These are phyloP conservation scores for Cryptoblepharus egeriae DNA, from an alignment of 2,797 vertebrate genomes.

Conservation along the genomic window DNA sequence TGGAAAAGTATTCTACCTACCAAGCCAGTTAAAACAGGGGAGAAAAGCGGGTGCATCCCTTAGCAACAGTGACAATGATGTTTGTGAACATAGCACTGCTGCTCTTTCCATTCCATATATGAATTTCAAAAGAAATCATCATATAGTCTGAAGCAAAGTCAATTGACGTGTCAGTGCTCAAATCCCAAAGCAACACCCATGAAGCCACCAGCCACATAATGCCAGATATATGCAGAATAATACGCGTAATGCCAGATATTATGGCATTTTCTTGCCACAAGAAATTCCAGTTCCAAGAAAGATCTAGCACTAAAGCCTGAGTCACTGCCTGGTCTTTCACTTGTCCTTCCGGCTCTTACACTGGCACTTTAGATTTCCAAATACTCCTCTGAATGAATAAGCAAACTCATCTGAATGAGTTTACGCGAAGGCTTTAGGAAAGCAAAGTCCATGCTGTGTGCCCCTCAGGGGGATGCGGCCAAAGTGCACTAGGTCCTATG, in stretches of 20 bases:
- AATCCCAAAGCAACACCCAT: background rate
- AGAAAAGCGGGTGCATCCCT: background rate
- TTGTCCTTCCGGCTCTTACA: background rate
- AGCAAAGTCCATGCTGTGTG: background rate
- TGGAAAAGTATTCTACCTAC: background rate
- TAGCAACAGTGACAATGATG: background rate
- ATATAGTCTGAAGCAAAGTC: background rate
- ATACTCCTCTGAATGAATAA: background rate
- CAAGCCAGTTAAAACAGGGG: background rate
- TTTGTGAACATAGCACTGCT: background rate
- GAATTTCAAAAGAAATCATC: slow-evolving; percentile 13
- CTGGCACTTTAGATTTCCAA: background rate
- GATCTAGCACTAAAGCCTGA: background rate
- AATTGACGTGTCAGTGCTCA: slow-evolving; percentile 11
- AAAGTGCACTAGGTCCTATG: slow-evolving; percentile 10
- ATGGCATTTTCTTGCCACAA: too few relatives aligned
- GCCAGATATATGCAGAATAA: background rate
- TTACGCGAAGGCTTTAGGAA: background rate
- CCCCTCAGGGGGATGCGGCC: background rate
- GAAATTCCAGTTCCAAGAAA: background rate
- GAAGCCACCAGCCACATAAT: slow-evolving; percentile 11
- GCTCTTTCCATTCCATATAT: slow-evolving; percentile 11
- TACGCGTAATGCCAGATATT: too few relatives aligned
- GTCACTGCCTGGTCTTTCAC: background rate
- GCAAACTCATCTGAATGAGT: background rate